Conservation (phyloP, 2,797 vertebrate genomes). For the Peromyscus nudipes region DNA sequence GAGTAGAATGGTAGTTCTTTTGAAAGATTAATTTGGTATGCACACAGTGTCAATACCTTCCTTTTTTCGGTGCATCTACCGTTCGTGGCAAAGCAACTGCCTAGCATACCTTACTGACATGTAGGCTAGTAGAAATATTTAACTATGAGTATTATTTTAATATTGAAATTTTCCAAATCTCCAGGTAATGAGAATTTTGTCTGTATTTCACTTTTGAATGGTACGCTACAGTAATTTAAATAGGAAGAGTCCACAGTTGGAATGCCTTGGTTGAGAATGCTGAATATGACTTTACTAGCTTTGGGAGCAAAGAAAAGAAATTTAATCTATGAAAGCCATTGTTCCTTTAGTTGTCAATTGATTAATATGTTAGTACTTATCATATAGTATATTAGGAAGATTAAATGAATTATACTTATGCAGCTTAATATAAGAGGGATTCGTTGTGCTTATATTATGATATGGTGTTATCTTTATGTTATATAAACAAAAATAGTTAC, state of each 20-base stretch:
- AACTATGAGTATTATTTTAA: neutral
- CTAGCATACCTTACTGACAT: neutral
- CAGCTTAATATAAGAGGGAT: neutral
- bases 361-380: neutral
- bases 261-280: neutral
- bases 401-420: neutral
- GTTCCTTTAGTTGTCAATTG: neutral
- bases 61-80: neutral
- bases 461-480: neutral
- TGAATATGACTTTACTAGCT: slow-evolving; percentile 11
- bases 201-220: slow-evolving; percentile 15
- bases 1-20: neutral
- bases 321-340: neutral
- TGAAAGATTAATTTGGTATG: slow-evolving; percentile 40
- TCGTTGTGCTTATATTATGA: neutral
- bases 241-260: neutral
- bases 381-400: neutral
- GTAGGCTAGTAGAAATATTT: neutral
- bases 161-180: neutral
- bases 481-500: neutral
- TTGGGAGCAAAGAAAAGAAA: neutral
- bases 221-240: neutral
- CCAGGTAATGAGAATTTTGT: neutral
- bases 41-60: neutral
- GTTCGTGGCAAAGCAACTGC: neutral